Evolutionary conservation across 2,888 invertebrate species (phyloP).

Genomic region (Eupithecia pulchellata): DNA sequence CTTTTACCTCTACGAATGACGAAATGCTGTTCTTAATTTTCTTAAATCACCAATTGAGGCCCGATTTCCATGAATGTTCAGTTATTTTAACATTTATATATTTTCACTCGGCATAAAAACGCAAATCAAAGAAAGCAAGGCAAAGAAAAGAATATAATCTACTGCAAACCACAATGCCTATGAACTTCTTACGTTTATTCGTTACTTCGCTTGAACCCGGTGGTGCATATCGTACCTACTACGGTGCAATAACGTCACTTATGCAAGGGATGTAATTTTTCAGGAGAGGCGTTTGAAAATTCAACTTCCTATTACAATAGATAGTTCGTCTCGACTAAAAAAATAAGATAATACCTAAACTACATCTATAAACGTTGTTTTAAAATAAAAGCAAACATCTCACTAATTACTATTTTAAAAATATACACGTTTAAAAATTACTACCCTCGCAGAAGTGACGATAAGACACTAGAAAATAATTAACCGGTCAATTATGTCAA

Average conservation of each 20-base stretch:
- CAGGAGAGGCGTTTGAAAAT: conserved; percentile 28
- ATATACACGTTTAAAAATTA: conserved; percentile 22
- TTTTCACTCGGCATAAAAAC: too few species aligned
- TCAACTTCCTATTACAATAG: conserved; percentile 22
- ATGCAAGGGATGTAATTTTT: conserved; percentile 13
- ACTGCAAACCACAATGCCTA: too few species aligned
- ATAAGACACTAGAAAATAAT: conserved; percentile 18
- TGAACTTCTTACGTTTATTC: too few species aligned
- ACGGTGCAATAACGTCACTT: conserved; percentile 25
- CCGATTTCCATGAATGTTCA: too few species aligned
- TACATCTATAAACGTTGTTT: conserved; percentile 23
- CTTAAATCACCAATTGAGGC: too few species aligned
- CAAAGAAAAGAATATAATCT: too few species aligned
- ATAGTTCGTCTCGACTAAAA: conserved; percentile 25
- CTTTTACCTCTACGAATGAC: too few species aligned
- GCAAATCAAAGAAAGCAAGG: too few species aligned
- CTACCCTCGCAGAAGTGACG: conserved; percentile 22
- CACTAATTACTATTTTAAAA: conserved; percentile 13
- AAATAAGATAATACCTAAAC: conserved; percentile 21
- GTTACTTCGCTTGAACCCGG: too few species aligned
- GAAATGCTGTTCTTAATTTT: too few species aligned
- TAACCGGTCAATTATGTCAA: conserved; percentile 18
- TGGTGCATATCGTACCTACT: too few species aligned
- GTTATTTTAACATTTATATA: too few species aligned
- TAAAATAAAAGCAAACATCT: conserved; percentile 22